Base-by-base conservation (phyloP, 1,140 invertebrate species). In the Oryzaephilus surinamensis region DNA sequence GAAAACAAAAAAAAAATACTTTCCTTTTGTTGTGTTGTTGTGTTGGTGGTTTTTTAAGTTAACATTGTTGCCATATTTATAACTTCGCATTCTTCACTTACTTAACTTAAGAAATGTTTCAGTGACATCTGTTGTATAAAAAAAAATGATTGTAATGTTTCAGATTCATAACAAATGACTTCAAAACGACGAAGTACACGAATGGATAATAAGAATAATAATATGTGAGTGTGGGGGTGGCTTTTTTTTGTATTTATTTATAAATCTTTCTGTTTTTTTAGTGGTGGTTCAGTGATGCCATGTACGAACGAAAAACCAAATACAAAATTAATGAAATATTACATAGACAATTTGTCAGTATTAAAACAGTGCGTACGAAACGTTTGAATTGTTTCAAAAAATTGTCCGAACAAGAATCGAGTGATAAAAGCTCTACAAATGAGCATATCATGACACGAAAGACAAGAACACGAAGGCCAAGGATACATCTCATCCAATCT, bases 391-490 rank as follows among this genome's bases (percentile, higher is more conserved):
- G 19, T 20, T 20, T 20, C 8, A 5, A 20, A 20, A 5, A 8
- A 4, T 5, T 24, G 10, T 38, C 24, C 32, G 8, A 13, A 15
- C n/a, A 7, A 30, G 32, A 26, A 27, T 18, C 19, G n/a, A 20
- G 33, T 29, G 21, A 34, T 12, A 30, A 10, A 20, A 18, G 21
- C 36, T 33, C 18, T 27, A 17, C 21, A 43, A 37, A 40, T 36
- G 34, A 41, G 31, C 38, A 24, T 27, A 43, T 31, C 36, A 48
- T 53, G 51, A 48, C 48, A 43, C 72, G 76, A 51, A 74, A 76
- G 61, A 73, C 72, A 55, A 68, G 74, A 31, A 70, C 71, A 41
- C 59, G 67, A 57, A 66, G 67, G 49, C 72, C 70, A 58, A 61
- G 55, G 55, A 65, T 58, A 46, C 62, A 72, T 43, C 70, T 68